Evolutionary conservation across 2,113 vertebrate species (phyloP).

Genomic region (Chrysochloris asiatica): DNA sequence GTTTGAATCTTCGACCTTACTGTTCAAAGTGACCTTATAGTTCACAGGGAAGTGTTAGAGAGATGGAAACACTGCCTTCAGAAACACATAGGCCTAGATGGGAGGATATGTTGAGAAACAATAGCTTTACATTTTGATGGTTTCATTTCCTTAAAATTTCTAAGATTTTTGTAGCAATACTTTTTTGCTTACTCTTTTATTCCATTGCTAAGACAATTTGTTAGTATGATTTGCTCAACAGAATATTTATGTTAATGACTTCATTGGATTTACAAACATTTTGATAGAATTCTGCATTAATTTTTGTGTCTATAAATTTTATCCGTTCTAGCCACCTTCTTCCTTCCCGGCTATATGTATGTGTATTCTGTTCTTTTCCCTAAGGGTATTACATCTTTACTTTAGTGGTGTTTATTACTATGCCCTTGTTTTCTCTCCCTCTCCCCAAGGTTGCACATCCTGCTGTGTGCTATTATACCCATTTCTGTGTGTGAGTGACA

Average conservation of each 20-base stretch:
- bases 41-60: no score
- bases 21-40: no score
- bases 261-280: not conserved
- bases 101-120: no score
- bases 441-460: slow-evolving; percentile 4
- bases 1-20: no score
- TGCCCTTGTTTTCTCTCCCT: slow-evolving; percentile 1
- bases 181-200: not conserved
- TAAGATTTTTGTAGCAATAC: no score
- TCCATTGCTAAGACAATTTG: not conserved
- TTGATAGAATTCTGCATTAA: not conserved
- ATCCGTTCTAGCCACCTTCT: not conserved
- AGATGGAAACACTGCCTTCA: no score
- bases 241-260: not conserved
- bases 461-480: slow-evolving; percentile 21
- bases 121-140: no score
- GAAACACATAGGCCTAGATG: no score
- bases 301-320: not conserved
- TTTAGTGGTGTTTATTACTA: not conserved
- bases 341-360: not conserved
- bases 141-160: no score
- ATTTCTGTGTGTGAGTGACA: slow-evolving; percentile 64
- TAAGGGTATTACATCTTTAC: not conserved
- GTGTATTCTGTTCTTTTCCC: not conserved
- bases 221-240: not conserved